Conservation (phyloP, 2,113 vertebrate genomes). For the Lamprotornis superbus region DNA sequence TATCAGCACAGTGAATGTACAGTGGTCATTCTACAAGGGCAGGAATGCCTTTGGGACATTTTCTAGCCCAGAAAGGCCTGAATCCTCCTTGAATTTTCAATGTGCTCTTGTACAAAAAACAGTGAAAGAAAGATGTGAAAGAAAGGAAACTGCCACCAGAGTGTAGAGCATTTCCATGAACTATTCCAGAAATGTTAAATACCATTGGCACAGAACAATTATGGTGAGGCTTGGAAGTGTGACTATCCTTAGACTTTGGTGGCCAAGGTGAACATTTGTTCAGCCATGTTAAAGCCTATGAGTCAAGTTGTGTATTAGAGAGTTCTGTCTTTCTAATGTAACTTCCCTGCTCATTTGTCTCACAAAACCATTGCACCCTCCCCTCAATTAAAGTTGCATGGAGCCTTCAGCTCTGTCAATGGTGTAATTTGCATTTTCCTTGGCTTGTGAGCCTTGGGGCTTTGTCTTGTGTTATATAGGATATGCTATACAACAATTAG, state of each 20-base stretch:
- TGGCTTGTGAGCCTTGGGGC: slow-evolving; percentile 11
- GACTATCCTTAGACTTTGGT: not conserved
- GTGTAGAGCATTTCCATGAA: not conserved
- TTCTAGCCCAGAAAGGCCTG: not conserved
- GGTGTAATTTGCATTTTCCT: slow-evolving; percentile 36
- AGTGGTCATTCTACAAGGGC: not conserved
- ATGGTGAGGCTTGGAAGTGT: not conserved
- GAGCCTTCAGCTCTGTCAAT: slow-evolving; percentile 6
- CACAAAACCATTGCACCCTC: not conserved
- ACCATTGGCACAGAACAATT: not conserved
- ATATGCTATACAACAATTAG: slow-evolving; percentile 39
- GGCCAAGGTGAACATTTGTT: not conserved
- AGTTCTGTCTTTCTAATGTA: not conserved
- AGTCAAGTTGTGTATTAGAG: not conserved
- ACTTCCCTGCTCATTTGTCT: slow-evolving; percentile 13
- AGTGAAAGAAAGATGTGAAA: not conserved
- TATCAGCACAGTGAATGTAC: not conserved
- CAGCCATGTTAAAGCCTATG: not conserved
- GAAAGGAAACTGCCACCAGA: not conserved
- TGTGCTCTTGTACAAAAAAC: not conserved
- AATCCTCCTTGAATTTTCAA: not conserved
- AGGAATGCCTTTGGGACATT: not conserved
- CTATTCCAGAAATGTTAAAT: not conserved
- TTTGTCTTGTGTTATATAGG: slow-evolving; percentile 20
- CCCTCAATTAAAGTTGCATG: slow-evolving; percentile 9